Base-by-base conservation (phyloP, 2,113 vertebrate genomes). In the Melospiza melodia region DNA sequence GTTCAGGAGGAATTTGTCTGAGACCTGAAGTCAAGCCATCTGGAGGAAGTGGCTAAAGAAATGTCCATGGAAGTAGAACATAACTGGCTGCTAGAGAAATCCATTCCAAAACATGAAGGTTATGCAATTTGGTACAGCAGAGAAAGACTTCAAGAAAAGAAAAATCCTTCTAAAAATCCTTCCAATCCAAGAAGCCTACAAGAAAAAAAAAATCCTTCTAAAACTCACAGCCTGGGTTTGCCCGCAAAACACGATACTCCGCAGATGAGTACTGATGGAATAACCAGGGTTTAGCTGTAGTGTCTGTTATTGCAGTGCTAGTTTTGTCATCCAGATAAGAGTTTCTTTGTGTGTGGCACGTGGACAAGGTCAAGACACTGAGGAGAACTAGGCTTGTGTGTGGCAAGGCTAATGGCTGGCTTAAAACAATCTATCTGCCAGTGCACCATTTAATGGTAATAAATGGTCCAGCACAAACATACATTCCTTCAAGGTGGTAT, bases 171-270 rank as follows among this genome's bases (percentile, higher is more conserved):
- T 51, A 10, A 75, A 69, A 43, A 27, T 52, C 27, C 28, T 54
- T 54, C 52, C 11, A 54, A 30, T 54, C 52, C 52, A 54, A 54
- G 52, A 55, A 57, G 10, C 23, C 57, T 48, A 59, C 22, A 33
- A 84, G 16, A 35, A 31, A 58, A 39, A 33, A n/a, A n/a, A 58
- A 23, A 6, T 58, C 55, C 19, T 57, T 46, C 6, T 52, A 9
- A 76, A 75, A 39, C 18, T 62, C 16, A 4, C 13, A 35, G 17
- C 10, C 15, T 48, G 30, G 33, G 12, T 87, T 73, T 77, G 28
- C 24, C 39, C 0, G 0, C 15, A 41, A 35, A 79, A 16, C 37
- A 33, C 0, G 0, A 18, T 62, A 24, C 21, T 67, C 12, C 6
- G 2, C 21, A 30, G 55, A 41, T 39, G 61, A 71, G 5, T 54